Evolutionary conservation across 2,888 invertebrate species (phyloP).

Genomic region (Chymomyza caudatula): DNA sequence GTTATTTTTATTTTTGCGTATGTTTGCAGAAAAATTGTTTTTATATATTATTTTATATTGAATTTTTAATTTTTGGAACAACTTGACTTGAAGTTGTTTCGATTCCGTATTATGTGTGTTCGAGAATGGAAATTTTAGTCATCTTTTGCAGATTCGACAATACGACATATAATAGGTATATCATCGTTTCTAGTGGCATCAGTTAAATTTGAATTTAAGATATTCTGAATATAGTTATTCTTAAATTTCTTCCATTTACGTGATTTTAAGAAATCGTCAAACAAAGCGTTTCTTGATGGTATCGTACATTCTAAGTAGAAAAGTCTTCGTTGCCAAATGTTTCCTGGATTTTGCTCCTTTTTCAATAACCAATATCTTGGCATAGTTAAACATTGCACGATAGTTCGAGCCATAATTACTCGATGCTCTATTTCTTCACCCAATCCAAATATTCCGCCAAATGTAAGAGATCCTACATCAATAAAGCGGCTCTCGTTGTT

Average conservation of each 20-base stretch:
- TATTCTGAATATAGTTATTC: slow-evolving; percentile 52
- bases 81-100: too few species aligned
- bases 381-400: slow-evolving; percentile 83
- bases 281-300: slow-evolving; percentile 72
- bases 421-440: slow-evolving; percentile 85
- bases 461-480: slow-evolving; percentile 74
- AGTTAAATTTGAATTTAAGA: slow-evolving; percentile 32
- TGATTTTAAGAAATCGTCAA: slow-evolving; percentile 66
- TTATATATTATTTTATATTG: too few species aligned
- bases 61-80: too few species aligned
- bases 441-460: slow-evolving; percentile 81
- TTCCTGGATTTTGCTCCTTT: slow-evolving; percentile 76
- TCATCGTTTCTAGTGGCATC: slow-evolving; percentile 67
- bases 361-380: slow-evolving; percentile 85
- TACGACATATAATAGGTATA: slow-evolving; percentile 75
- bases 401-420: slow-evolving; percentile 82
- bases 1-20: too few species aligned
- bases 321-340: slow-evolving; percentile 75
- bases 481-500: slow-evolving; percentile 71
- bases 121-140: neutral
- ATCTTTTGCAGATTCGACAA: slow-evolving; percentile 60
- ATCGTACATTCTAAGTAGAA: slow-evolving; percentile 73
- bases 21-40: too few species aligned
- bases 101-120: neutral
- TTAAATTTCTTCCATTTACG: slow-evolving; percentile 75